phyloP scores from a whole-genome alignment of 2,113 vertebrate genomes.

The Platysteira castanea region DNA sequence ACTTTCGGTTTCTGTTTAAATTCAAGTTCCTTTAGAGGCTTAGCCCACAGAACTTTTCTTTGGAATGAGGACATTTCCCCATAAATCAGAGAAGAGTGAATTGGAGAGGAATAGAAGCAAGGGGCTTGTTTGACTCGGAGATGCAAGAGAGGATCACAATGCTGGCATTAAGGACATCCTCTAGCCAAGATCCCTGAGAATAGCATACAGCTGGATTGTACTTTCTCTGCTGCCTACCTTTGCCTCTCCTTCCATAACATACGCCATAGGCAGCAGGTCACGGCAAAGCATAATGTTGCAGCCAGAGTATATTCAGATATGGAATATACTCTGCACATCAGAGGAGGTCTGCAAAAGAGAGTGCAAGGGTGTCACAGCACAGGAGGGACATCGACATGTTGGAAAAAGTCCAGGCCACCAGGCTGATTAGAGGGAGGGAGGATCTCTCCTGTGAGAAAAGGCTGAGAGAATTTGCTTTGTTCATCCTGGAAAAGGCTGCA shows the following conservation, averaged over 20 bases:
- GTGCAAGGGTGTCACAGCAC: background rate
- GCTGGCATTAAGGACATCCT: rapidly evolving
- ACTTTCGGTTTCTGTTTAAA: background rate
- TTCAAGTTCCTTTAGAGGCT: background rate
- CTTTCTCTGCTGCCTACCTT: background rate
- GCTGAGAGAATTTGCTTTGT: background rate
- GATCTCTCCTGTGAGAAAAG: background rate
- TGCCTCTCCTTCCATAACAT: rapidly evolving
- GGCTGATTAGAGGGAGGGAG: background rate
- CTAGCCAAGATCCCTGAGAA: background rate
- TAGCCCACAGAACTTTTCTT: background rate
- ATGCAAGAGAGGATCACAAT: rapidly evolving
- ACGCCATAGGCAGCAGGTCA: background rate
- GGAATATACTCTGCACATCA: background rate
- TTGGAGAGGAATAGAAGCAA: background rate
- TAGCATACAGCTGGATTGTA: rapidly evolving
- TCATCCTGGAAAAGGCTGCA: background rate
- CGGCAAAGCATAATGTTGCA: rapidly evolving
- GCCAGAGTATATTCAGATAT: background rate
- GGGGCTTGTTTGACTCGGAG: rapidly evolving
- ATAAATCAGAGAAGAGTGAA: background rate
- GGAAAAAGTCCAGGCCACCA: background rate
- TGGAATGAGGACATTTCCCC: background rate
- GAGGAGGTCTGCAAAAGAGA: background rate
- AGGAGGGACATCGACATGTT: background rate